A percentile compares a stretch with the other conserved stretches of the same genome.
phyloP scores from a whole-genome alignment of 53 echinoderm and acorn worm genomes.

The Patiria pectinifera region DNA sequence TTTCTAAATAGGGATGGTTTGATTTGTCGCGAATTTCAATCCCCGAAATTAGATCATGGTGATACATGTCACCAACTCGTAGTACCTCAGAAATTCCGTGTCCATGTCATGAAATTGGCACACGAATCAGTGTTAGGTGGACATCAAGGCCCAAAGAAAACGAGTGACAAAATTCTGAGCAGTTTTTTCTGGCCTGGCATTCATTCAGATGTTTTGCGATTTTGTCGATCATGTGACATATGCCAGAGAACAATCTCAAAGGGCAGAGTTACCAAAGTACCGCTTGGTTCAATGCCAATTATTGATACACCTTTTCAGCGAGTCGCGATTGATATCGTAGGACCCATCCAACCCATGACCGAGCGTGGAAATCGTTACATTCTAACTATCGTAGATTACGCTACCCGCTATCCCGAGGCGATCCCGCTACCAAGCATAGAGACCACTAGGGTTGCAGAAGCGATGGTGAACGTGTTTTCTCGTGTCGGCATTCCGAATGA shows the following conservation, averaged over 20 bases:
- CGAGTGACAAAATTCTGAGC: slow-evolving; percentile 56
- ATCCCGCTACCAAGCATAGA: slow-evolving; percentile 43
- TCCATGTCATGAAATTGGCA: slow-evolving; percentile 58
- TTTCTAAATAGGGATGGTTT: slow-evolving; percentile 28
- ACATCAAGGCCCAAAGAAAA: slow-evolving; percentile 64
- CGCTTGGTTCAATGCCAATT: slow-evolving; percentile 62
- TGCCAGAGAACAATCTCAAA: slow-evolving; percentile 62
- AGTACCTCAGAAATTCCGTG: slow-evolving; percentile 61
- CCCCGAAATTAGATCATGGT: background rate
- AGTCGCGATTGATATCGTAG: slow-evolving; percentile 66
- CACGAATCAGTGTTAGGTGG: slow-evolving; percentile 75
- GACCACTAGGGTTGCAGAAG: slow-evolving; percentile 53
- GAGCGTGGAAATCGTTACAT: slow-evolving; percentile 42
- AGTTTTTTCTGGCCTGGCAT: slow-evolving; percentile 75
- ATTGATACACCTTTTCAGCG: slow-evolving; percentile 67
- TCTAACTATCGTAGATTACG: slow-evolving; percentile 42
- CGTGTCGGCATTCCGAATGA: slow-evolving; percentile 64
- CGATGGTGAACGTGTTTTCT: slow-evolving; percentile 46
- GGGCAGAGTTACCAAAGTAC: slow-evolving; percentile 73
- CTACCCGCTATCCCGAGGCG: slow-evolving; percentile 57
- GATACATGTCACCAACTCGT: slow-evolving; percentile 47
- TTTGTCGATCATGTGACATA: slow-evolving; percentile 69
- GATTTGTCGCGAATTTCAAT: slow-evolving; percentile 32
- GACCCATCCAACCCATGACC: slow-evolving; percentile 61
- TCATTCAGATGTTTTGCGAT: slow-evolving; percentile 53